Conservation (phyloP, 2,113 vertebrate species). For the Cinclus mexicanus region DNA sequence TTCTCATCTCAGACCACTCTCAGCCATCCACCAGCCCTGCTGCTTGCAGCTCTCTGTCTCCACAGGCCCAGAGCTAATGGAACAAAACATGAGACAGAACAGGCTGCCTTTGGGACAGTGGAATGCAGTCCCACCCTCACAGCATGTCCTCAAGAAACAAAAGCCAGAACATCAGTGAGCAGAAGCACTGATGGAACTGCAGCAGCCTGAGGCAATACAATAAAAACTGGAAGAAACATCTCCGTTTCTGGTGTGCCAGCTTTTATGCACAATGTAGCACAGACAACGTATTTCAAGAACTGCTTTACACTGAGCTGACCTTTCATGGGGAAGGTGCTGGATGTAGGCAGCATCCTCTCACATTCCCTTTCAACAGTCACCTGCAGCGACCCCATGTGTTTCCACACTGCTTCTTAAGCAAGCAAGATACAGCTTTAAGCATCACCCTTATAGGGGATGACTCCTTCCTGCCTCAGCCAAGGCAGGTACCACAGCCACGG, state of each 20-base stretch:
- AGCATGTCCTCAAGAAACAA: neutral
- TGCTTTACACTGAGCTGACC: neutral
- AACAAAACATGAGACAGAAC: neutral
- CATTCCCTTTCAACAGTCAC: neutral
- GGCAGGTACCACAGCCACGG: neutral
- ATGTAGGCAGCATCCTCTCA: neutral
- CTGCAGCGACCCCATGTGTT: neutral
- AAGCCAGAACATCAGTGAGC: neutral
- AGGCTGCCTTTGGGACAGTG: neutral
- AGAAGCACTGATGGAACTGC: neutral
- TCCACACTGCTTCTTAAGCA: neutral
- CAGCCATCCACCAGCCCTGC: neutral
- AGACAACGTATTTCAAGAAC: neutral
- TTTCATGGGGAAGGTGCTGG: neutral
- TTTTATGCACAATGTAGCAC: neutral
- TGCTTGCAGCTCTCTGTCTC: neutral
- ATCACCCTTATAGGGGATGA: rapidly evolving
- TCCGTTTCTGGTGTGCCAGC: neutral
- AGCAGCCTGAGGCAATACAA: neutral
- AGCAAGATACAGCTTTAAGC: neutral
- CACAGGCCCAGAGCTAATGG: neutral
- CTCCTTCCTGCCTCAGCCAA: neutral
- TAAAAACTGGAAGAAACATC: neutral
- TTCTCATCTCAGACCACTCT: neutral
- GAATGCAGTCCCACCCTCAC: neutral